Evolutionary conservation across 2,888 invertebrate species (phyloP).

Genomic region (Nebria brevicollis): DNA sequence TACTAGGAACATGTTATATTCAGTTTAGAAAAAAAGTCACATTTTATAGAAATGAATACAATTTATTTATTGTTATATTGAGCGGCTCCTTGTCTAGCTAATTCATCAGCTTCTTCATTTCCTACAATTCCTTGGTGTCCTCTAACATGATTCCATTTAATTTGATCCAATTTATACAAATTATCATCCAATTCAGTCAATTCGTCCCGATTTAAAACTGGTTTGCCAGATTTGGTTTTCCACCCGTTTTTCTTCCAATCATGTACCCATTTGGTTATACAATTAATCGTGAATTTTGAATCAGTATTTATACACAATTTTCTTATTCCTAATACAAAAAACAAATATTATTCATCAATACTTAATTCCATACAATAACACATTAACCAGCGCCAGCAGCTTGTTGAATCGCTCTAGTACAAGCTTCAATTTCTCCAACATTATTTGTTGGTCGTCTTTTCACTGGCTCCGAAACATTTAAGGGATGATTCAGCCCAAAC

Average conservation of each 20-base stretch:
- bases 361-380: not conserved
- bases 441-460: constrained; percentile 91
- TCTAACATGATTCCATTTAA: constrained; percentile 80
- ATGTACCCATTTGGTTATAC: constrained; percentile 87
- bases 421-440: constrained; percentile 94
- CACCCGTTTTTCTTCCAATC: constrained; percentile 91
- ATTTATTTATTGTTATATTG: constrained; percentile 47
- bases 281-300: constrained; percentile 87
- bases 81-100: constrained; percentile 82
- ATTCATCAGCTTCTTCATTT: constrained; percentile 90
- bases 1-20: too few relatives aligned
- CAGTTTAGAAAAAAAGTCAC: too few relatives aligned
- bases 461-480: constrained; percentile 83
- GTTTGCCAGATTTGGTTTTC: constrained; percentile 76
- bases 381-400: constrained; percentile 64
- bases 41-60: too few relatives aligned
- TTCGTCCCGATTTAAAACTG: constrained; percentile 89
- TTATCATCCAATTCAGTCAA: constrained; percentile 80
- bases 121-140: constrained; percentile 86
- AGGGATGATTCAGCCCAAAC: constrained; percentile 80
- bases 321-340: constrained; percentile 63
- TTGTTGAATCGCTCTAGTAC: constrained; percentile 77
- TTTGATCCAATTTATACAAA: constrained; percentile 66
- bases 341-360: not conserved
- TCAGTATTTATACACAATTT: constrained; percentile 88